Base-by-base conservation (phyloP, 2,113 vertebrate genomes). In the Heterotilapia buettikoferi region DNA sequence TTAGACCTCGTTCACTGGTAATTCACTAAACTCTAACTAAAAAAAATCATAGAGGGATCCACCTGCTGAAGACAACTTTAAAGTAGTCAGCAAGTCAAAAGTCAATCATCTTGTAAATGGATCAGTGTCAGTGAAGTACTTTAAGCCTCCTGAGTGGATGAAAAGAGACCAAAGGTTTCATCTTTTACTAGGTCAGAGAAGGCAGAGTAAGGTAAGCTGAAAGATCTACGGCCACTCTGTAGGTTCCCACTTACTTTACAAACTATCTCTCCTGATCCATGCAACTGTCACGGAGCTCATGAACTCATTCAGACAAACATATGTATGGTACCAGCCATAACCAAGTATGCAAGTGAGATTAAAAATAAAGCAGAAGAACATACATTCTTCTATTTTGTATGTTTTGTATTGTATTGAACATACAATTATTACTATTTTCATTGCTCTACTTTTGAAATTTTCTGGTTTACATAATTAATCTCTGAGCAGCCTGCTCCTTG, bases 121-220 rank as follows among this genome's bases (percentile, higher is more conserved):
- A 90, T 93, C 81, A 87, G 88, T 88, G 88, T 86, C 82, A 84
- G 82, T 86, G 90, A 84, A 92, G 86, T 79, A 84, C 82, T 90
- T 68, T 92, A 92, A 92, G 89, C 88, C 90, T 92, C 47, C 89
- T 93, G 83, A 91, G 89, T 84, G 84, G 84, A 90, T 93, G 76
- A 82, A 87, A 90, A 82, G 50, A 86, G 73, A 33, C 31, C 81
- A 80, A 5, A n/a, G 66, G 82, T 82, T 89, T 82, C n/a, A 85
- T 82, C 73, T 88, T 86, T 87, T 61, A 88, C 78, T n/a, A 21
- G 90, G 92, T 92, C 90, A 94, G 21, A 33, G 24, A 57, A 73
- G 73, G 19, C 50, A 84, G 12, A 31, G 68, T 53, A 52, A 40
- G 31, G 31, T 88, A 88, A 90, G 57, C 82, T 80, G 43, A 61